Evolutionary conservation across 2,797 vertebrate species (phyloP).

Genomic region (Psittacula echo): DNA sequence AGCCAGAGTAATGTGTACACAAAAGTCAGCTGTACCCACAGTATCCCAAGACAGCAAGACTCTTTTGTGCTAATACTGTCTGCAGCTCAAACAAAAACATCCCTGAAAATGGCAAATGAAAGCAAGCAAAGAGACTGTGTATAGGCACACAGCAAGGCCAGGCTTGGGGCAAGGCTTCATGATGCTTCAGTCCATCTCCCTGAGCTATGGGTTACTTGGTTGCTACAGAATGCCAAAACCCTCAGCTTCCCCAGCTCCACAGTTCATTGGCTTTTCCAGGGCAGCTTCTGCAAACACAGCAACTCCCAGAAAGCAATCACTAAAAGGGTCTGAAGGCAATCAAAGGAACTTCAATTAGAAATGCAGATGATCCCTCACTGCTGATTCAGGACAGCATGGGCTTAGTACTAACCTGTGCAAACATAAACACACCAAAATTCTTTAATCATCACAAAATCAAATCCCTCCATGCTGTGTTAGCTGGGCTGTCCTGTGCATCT

Average conservation of each 20-base stretch:
- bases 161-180: not conserved
- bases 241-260: not conserved
- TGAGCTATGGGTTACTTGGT: not conserved
- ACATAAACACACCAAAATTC: constrained; percentile 27
- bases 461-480: not conserved
- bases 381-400: constrained; percentile 20
- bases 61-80: not conserved
- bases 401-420: constrained; percentile 25
- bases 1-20: not conserved
- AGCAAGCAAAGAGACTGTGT: not conserved
- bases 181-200: not conserved
- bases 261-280: not conserved
- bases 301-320: not conserved
- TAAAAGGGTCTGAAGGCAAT: not conserved
- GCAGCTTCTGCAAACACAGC: constrained; percentile 24
- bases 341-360: constrained; percentile 40
- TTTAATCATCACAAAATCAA: constrained; percentile 23
- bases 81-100: not conserved
- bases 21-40: not conserved
- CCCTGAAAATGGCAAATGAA: not conserved
- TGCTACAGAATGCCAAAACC: not conserved
- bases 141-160: accelerated
- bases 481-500: not conserved
- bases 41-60: not conserved
- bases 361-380: constrained; percentile 27